These are phyloP conservation scores for Globodera rostochiensis DNA, from an alignment of 1,140 invertebrate genomes.

Conservation along the genomic window DNA sequence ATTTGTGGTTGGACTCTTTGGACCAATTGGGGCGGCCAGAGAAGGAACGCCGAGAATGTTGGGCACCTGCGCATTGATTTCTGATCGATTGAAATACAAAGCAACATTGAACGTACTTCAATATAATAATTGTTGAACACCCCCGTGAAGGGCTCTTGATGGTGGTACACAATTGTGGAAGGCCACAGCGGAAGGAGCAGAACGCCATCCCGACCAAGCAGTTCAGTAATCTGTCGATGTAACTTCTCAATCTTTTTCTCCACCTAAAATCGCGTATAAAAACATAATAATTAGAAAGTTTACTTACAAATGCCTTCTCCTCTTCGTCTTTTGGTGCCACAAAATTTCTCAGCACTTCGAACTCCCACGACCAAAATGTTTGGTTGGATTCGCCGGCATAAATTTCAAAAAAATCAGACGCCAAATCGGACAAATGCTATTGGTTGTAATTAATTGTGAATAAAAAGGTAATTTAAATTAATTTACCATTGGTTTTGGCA, in stretches of 20 bases:
- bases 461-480: constrained; percentile 15
- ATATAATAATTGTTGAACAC: constrained; percentile 1
- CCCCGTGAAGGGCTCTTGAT: constrained; percentile 62
- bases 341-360: constrained; percentile 76
- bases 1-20: constrained; percentile 56
- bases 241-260: constrained; percentile 60
- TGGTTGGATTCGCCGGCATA: constrained; percentile 76
- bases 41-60: constrained; percentile 68
- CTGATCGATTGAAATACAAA: neutral
- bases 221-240: constrained; percentile 65
- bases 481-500: constrained; percentile 1
- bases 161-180: constrained; percentile 66
- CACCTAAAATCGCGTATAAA: constrained; percentile 41
- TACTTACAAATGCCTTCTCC: constrained; percentile 22
- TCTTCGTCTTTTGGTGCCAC: constrained; percentile 27
- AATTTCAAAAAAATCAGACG: constrained; percentile 69
- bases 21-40: constrained; percentile 67
- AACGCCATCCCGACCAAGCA: constrained; percentile 70
- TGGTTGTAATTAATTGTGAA: constrained; percentile 52
- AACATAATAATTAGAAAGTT: neutral
- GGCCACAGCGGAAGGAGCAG: constrained; percentile 68
- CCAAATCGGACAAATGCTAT: constrained; percentile 48
- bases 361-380: constrained; percentile 79
- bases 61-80: constrained; percentile 51
- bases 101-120: neutral